Evolutionary conservation across 2,888 invertebrate species (phyloP), one percentile per base, ranked within the genome.

Genomic region (Synergus japonicus): DNA sequence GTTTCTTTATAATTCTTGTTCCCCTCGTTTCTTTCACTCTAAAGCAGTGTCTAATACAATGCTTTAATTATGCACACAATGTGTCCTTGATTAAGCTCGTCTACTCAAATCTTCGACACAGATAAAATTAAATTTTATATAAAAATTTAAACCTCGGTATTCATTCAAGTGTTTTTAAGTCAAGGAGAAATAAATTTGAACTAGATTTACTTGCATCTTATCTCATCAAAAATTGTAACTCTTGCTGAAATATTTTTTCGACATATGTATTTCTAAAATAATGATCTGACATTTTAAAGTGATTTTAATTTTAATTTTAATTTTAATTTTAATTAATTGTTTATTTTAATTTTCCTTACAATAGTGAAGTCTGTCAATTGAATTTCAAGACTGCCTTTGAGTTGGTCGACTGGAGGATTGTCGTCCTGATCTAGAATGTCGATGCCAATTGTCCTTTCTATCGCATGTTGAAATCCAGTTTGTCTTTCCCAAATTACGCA

Each of bases 391-490:
- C 83, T 89, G 76, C 86, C 86, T 46, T 88, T 85, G 2, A 89
- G 89, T 79, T 93, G 93, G 12, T 91, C 86, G n/a, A 88, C 82
- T 0, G 93, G 93, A 2, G 92, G 91, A 89, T 93, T 93, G 83
- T 93, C 93, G 83, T 93, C 92, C 69, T 93, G 92, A 84, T 94
- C 94, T 83, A 94, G 91, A 49, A 95, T 86, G 4, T 93, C 92
- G n/a, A 95, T 89, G 65, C 90, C 87, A 9, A 93, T 85, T 2
- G 89, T 87, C 81, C 91, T 92, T 44, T 88, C 86, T 18, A 91
- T 85, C 0, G 90, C 89, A 73, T 89, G 85, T 77, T 92, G 89
- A 10, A 85, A 84, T 7, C 91, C 91, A 18, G 92, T 91, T 15
- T 86, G 87, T 29, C 90, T 87, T 85, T 91, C 89, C 88, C 92